Evolutionary conservation across 2,797 vertebrate species (phyloP), one percentile per base, ranked within the genome.

Genomic region (Thalassophryne amazonica): DNA sequence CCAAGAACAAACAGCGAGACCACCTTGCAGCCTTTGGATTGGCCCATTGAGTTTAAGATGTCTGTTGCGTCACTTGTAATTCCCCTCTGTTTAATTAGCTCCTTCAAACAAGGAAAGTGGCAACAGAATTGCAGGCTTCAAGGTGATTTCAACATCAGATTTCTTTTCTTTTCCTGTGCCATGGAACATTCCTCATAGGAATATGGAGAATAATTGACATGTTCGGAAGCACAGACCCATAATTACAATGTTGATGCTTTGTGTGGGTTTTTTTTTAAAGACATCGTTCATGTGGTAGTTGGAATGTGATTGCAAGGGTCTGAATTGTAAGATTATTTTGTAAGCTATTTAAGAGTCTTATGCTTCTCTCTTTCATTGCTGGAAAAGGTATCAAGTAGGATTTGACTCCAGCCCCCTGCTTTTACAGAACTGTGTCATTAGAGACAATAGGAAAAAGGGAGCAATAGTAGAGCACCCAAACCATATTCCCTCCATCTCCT

Each of bases 61-160:
- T 67, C 39, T 12, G 5, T 34, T 3, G 41, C 3, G 23, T 20
- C 12, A 11, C 40, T 64, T 4, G 16, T 18, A 57, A 52, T 63
- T 63, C 69, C 68, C 57, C 51, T 80, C 64, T 40, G 79, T 83
- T 81, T 89, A 86, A 88, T 86, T 78, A 84, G 65, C 77, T 73
- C 60, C 73, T 87, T 73, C 73, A 63, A n/a, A 67, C 38, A 3
- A 58, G 61, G 50, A 77, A 53, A 14, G 21, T 82, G 80, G 69
- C 83, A 80, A 80, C 73, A 52, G 77, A 86, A 86, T 88, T 85
- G 71, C 64, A 78, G 79, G 70, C 85, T 85, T 73, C 20, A 56
- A 76, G 60, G 52, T 38, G 63, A 67, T 84, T 84, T 87, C 50
- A 67, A 23, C 14, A 6, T 47, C 73, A 61, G 51, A 60, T 73